Base-by-base conservation (phyloP, 2,888 invertebrate species). In the Conops quadrifasciatus region DNA sequence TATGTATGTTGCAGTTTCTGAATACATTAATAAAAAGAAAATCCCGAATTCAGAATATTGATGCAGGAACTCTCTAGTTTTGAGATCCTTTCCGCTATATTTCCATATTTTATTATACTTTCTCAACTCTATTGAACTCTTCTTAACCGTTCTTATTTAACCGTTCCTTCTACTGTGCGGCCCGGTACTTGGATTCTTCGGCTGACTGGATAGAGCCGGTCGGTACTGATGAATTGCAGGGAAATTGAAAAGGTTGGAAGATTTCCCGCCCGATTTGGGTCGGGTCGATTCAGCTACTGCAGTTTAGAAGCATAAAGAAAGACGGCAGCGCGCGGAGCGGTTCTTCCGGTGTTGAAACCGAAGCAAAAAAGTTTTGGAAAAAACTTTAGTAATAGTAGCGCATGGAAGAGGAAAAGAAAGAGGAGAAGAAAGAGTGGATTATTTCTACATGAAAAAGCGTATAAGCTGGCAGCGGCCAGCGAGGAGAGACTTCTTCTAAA, bases 361-460 rank as follows among this genome's bases (percentile, higher is more conserved):
- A 59, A 59, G 26, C 30, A 62, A 43, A 28, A 62, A 59, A 30
- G 28, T 28, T 59, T 1, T 26, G 36, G 30, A 21, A 16, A 4
- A 28, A 47, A 65, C 11, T 26, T 26, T 13, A 47, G 19, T 24
- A 47, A n/a, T 15, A 21, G 21, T n/a, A 26, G 47, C 47, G 11
- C 11, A 47, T 3, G n/a, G 11, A 36, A 63, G 21, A 53, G 16
- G 43, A 36, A 69, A 62, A 1, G 47, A 60, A 26, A 59, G 7
- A 28, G 9, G 9, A 9, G 9, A 24, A 26, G 45, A 24, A 9
- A 67, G 24, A 45, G 58, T 43, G 45, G 67, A 56, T 67, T 67
- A 67, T n/a, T 51, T 63, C 51, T 51, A 30, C 51, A 49, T 60
- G 63, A n/a, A 51, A 47, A 45, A 53, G 53, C 49, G 45, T 60